Conservation (phyloP, 2,797 vertebrate genomes). For the Hephaestus fuliginosus region DNA sequence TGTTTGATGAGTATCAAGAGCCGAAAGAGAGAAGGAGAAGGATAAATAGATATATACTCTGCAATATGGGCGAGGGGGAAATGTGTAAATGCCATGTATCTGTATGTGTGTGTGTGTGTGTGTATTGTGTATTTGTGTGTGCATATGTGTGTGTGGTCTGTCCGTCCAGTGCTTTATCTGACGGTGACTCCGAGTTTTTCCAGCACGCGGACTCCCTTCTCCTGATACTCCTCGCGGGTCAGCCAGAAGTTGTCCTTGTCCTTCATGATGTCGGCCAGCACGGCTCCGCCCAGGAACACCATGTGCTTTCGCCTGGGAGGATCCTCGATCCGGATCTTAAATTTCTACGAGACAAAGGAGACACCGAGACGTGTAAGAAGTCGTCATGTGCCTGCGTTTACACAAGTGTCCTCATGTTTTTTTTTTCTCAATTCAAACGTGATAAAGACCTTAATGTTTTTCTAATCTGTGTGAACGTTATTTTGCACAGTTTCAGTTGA, state of each 20-base stretch:
- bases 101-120: slow-evolving; percentile 26
- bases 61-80: slow-evolving; percentile 60
- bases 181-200: slow-evolving; percentile 99
- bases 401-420: not conserved
- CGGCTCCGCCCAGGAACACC: slow-evolving; percentile 97
- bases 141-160: slow-evolving; percentile 40
- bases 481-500: not conserved
- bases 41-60: slow-evolving; percentile 82
- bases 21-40: slow-evolving; percentile 68
- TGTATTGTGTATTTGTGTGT: slow-evolving; percentile 10
- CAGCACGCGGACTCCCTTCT: slow-evolving; percentile 96
- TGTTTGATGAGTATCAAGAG: slow-evolving; percentile 63
- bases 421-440: not conserved
- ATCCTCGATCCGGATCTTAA: slow-evolving; percentile 90
- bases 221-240: slow-evolving; percentile 97
- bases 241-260: slow-evolving; percentile 99
- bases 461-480: not conserved
- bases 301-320: slow-evolving; percentile 96
- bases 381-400: not conserved
- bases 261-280: slow-evolving; percentile 99
- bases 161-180: slow-evolving; percentile 90
- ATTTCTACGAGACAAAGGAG: slow-evolving; percentile 80
- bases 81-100: slow-evolving; percentile 41
- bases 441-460: slow-evolving; percentile 5
- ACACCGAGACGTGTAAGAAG: slow-evolving; percentile 19